phyloP scores from a whole-genome alignment of 2,888 invertebrate genomes.

The Conchocele bisecta region DNA sequence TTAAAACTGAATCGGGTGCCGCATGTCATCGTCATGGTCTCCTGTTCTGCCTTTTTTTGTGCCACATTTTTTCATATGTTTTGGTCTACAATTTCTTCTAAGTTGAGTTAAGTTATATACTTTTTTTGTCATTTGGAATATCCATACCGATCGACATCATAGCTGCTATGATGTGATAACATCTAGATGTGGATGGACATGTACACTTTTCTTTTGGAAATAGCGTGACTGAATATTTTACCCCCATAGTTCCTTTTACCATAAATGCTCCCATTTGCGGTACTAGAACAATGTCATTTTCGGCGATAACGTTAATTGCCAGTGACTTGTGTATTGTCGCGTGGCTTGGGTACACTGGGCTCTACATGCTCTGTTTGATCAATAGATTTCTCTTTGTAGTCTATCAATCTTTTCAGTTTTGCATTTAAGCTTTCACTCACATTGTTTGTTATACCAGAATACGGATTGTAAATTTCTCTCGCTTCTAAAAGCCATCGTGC shows the following conservation, averaged over 20 bases:
- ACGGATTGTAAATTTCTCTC: slow-evolving; percentile 18
- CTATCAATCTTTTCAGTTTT: slow-evolving; percentile 36
- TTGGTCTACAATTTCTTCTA: slow-evolving; percentile 21
- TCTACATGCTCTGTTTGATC: slow-evolving; percentile 4
- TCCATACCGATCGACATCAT: slow-evolving; percentile 21
- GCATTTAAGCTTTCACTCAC: slow-evolving; percentile 37
- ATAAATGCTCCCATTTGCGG: slow-evolving; percentile 33
- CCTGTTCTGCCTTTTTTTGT: slow-evolving; percentile 28
- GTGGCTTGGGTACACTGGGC: too few relatives aligned
- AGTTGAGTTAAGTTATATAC: slow-evolving; percentile 19
- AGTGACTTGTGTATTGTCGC: slow-evolving; percentile 5
- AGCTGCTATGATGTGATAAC: slow-evolving; percentile 41
- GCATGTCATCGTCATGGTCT: slow-evolving; percentile 6
- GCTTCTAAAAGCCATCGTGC: slow-evolving; percentile 11
- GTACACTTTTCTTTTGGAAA: slow-evolving; percentile 37
- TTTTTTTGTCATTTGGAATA: not conserved
- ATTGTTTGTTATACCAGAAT: slow-evolving; percentile 48
- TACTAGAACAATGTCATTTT: slow-evolving; percentile 29
- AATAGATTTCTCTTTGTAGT: slow-evolving; percentile 28
- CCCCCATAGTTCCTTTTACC: slow-evolving; percentile 19
- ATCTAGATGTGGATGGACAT: slow-evolving; percentile 15
- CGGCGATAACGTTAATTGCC: slow-evolving; percentile 13
- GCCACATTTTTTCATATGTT: slow-evolving; percentile 24
- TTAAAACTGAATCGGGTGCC: slow-evolving; percentile 14
- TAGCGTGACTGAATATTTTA: slow-evolving; percentile 32